Base-by-base conservation (phyloP, 1,140 invertebrate genomes). In the Zaprionus capensis region DNA sequence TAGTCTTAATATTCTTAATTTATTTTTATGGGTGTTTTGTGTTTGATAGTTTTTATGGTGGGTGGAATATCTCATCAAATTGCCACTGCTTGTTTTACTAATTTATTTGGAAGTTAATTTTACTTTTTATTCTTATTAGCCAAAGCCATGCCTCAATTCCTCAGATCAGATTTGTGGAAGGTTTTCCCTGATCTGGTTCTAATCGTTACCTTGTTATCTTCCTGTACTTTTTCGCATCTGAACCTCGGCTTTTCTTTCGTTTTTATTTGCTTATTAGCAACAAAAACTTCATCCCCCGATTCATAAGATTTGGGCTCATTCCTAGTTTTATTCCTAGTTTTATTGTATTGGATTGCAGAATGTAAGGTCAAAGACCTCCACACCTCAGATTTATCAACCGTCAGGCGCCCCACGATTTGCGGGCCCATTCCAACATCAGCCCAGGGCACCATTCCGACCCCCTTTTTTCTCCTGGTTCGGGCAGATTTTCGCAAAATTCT, bases 131-230 rank as follows among this genome's bases (percentile, higher is more conserved):
- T 0, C 3, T 20, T 17, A 46, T 46, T 0, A 20, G n/a, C 20
- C 1, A 0, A 46, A 46, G 9, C 44, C 44, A 41, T 14, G 4
- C 34, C 26, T 56, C 9, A 57, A 20, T 34, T 57, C 28, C n/a
- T 57, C 0, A 36, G 15, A n/a, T 57, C 26, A n/a, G 56, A 57
- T 17, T 36, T 57, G 28, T 57, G 56, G 15, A 34, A 31, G 20
- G 12, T 15, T 34, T 57, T 36, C 15, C 31, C 56, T 9, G 56
- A 57, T 28, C 9, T 57, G 15, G 56, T 57, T 36, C 31, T 58
- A 2, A 38, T 17, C 1, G 31, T 58, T 12, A 58, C 56, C 17
- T 9, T 34, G 4, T 14, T 34, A 5, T 57, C n/a, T 9, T 34
- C 11, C n/a, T 58, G 11, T 6, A 58, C 6, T n/a, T 11, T 11